Evolutionary conservation across 2,888 invertebrate genomes (phyloP).

Genomic region (Mythimna ferrago): DNA sequence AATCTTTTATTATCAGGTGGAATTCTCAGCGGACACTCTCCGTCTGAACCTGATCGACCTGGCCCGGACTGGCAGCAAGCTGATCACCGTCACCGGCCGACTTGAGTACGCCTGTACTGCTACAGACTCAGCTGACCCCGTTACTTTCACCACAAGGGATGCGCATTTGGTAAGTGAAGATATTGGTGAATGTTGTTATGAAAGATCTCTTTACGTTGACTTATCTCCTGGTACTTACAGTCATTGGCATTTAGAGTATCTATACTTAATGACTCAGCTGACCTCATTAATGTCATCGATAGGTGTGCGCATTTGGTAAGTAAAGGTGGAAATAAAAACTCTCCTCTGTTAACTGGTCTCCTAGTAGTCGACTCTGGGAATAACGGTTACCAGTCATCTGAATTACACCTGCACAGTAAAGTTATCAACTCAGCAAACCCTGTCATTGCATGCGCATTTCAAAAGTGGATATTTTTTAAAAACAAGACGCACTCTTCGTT

Average conservation of each 20-base stretch:
- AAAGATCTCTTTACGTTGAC: neutral
- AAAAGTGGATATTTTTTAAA: too few relatives aligned
- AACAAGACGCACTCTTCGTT: too few relatives aligned
- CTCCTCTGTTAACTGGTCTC: neutral
- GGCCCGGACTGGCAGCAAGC: constrained; percentile 95
- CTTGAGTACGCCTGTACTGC: constrained; percentile 97
- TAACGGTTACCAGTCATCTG: constrained; percentile 94
- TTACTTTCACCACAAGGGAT: constrained; percentile 97
- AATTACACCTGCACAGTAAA: constrained; percentile 96
- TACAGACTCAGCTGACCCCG: constrained; percentile 96
- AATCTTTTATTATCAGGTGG: constrained; percentile 92
- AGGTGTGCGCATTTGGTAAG: constrained; percentile 97
- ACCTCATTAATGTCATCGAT: constrained; percentile 98
- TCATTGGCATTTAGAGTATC: constrained; percentile 95
- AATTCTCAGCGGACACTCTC: constrained; percentile 97
- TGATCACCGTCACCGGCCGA: constrained; percentile 96
- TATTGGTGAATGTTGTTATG: neutral
- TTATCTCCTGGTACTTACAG: constrained; percentile 80
- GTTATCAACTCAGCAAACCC: constrained; percentile 96
- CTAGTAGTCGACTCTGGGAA: constrained; percentile 80
- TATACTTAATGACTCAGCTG: constrained; percentile 96
- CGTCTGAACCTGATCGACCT: constrained; percentile 97
- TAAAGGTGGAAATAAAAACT: neutral
- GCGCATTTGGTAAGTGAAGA: constrained; percentile 95
- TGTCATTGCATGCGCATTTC: constrained; percentile 92